Conservation (phyloP, 2,797 vertebrate genomes). For the Bovichtus diacanthus region DNA sequence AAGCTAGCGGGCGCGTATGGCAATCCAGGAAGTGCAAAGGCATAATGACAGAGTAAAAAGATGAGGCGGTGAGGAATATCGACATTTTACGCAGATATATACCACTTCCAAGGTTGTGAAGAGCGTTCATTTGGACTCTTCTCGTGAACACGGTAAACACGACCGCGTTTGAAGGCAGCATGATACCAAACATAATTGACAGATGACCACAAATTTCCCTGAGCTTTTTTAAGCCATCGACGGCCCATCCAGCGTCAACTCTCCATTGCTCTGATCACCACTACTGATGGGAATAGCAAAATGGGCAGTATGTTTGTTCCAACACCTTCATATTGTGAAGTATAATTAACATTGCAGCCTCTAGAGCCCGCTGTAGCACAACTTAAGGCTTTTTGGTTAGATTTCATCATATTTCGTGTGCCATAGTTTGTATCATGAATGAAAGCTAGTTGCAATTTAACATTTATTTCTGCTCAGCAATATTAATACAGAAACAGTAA, state of each 20-base stretch:
- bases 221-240: neutral
- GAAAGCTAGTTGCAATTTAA: constrained; percentile 25
- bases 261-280: neutral
- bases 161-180: no score
- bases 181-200: neutral
- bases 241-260: neutral
- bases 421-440: constrained; percentile 14
- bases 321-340: neutral
- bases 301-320: neutral
- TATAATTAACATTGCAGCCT: neutral
- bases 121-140: no score
- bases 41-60: no score
- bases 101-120: no score
- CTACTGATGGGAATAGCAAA: neutral
- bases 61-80: no score
- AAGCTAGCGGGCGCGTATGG: no score
- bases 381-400: neutral
- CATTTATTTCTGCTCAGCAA: constrained; percentile 19
- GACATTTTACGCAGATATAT: no score
- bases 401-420: neutral
- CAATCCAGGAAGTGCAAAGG: no score
- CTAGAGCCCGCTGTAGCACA: neutral
- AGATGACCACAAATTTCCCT: neutral
- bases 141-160: no score
- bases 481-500: constrained; percentile 54